Conservation (phyloP, 2,797 vertebrate genomes). For the Tokudaia muenninki region DNA sequence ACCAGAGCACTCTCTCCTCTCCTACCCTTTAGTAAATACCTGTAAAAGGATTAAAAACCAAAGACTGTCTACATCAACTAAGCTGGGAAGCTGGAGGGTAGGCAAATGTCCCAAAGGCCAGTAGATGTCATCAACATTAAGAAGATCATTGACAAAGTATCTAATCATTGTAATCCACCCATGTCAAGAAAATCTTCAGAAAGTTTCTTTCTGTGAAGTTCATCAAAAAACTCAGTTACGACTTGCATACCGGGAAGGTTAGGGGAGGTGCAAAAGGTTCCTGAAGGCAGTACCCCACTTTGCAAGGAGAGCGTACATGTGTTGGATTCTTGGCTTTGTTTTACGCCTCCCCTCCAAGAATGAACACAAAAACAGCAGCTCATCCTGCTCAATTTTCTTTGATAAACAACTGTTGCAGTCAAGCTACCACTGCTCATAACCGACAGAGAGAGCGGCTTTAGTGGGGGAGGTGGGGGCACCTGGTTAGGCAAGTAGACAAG, state of each 20-base stretch:
- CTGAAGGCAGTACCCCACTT: not conserved
- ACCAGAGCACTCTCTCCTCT: not conserved
- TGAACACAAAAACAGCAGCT: not conserved
- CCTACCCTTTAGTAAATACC: not conserved
- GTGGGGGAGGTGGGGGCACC: not conserved
- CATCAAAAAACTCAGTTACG: not conserved
- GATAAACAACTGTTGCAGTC: not conserved
- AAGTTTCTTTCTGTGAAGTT: not conserved
- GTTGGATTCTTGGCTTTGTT: not conserved
- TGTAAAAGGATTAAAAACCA: not conserved
- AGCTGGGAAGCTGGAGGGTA: not conserved
- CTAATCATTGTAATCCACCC: not conserved
- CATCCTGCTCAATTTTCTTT: not conserved
- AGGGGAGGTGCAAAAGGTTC: not conserved
- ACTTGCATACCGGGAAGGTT: not conserved
- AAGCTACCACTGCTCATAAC: not conserved
- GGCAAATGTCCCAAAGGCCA: not conserved
- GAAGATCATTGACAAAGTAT: not conserved
- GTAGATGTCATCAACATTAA: not conserved
- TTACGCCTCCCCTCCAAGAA: not conserved
- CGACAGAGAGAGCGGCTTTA: not conserved
- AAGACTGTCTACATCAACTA: too few relatives aligned
- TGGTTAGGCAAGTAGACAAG: not conserved
- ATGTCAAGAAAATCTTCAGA: not conserved
- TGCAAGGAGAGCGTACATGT: not conserved